Percentiles rank a stretch among this genome's conserved stretches.
These are phyloP conservation scores for Rhagonycha lutea DNA, from an alignment of 2,888 invertebrate genomes.

Conservation along the genomic window DNA sequence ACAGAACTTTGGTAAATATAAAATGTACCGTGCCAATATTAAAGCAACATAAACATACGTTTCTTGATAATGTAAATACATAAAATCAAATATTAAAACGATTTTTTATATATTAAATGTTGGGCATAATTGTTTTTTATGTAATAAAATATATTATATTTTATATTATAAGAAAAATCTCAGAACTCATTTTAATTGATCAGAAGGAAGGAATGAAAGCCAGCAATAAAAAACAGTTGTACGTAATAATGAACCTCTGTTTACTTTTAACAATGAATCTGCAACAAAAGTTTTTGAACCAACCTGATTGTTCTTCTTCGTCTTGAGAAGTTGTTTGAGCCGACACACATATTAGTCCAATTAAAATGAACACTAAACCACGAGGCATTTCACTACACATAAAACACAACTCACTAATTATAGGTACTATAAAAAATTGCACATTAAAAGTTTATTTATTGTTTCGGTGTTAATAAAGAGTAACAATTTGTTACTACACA, in stretches of 20 bases:
- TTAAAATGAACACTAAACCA: conserved; percentile 31
- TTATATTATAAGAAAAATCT: neutral
- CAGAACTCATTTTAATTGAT: neutral
- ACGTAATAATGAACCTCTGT: neutral
- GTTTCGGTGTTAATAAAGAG: neutral
- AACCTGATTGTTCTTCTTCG: conserved; percentile 41
- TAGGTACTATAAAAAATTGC: neutral
- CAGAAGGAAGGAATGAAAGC: neutral
- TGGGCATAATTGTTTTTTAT: neutral
- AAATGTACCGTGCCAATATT: neutral
- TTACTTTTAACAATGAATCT: neutral
- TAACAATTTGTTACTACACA: neutral
- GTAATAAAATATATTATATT: neutral
- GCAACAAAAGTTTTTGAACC: neutral
- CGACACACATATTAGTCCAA: conserved; percentile 31
- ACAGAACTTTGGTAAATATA: neutral
- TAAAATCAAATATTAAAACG: neutral
- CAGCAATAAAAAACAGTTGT: neutral
- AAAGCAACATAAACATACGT: neutral
- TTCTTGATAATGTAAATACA: neutral
- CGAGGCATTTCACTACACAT: conserved; percentile 33
- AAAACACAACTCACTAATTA: conserved; percentile 22
- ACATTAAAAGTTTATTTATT: conserved; percentile 2
- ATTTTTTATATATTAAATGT: neutral
- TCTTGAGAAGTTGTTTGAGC: conserved; percentile 44